Evolutionary conservation across 2,797 vertebrate genomes (phyloP).

Genomic region (Salmo trutta): DNA sequence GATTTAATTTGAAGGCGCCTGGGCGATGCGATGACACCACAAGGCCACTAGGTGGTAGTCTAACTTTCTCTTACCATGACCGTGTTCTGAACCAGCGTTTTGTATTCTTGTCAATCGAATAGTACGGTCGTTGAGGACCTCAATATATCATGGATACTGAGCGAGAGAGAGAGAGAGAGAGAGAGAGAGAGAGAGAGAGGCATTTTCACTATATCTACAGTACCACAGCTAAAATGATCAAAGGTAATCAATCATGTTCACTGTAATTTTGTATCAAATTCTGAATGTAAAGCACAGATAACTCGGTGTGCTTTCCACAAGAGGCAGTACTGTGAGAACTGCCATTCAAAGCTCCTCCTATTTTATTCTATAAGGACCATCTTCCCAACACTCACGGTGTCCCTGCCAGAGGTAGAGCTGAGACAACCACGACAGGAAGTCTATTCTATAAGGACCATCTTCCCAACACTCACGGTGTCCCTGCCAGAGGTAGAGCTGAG

Average conservation of each 20-base stretch:
- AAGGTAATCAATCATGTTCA: neutral
- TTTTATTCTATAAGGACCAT: constrained; percentile 23
- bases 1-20: too few relatives aligned
- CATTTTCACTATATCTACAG: neutral
- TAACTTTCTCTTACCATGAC: constrained; percentile 43
- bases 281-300: too few relatives aligned
- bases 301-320: neutral
- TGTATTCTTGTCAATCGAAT: constrained; percentile 47
- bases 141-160: constrained; percentile 21
- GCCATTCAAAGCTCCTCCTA: constrained; percentile 42
- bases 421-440: constrained; percentile 46
- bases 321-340: constrained; percentile 15
- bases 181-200: too few relatives aligned
- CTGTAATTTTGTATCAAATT: too few relatives aligned
- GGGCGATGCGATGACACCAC: constrained; percentile 5
- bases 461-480: constrained; percentile 32
- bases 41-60: constrained; percentile 71
- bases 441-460: neutral
- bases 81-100: constrained; percentile 15
- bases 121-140: constrained; percentile 37
- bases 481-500: constrained; percentile 21
- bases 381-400: constrained; percentile 26
- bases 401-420: constrained; percentile 24
- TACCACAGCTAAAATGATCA: neutral
- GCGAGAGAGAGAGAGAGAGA: too few relatives aligned